Evolutionary conservation across 2,888 invertebrate species (phyloP).

Genomic region (Clistopyga incitator): DNA sequence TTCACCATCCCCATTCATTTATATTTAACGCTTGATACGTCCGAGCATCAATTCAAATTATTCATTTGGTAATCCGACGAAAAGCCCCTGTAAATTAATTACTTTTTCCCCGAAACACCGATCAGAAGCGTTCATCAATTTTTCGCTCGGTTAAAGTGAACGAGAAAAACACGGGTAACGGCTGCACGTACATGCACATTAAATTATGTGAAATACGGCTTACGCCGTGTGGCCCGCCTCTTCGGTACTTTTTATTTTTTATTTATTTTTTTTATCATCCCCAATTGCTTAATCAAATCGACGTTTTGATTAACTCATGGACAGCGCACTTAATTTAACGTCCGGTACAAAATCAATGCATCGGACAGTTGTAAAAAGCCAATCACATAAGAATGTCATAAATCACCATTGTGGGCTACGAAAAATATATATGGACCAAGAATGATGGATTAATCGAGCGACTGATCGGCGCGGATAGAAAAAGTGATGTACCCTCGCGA

Average conservation of each 20-base stretch:
- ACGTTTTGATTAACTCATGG: conserved; percentile 5
- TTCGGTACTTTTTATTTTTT: not conserved
- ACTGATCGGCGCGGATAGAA: not conserved
- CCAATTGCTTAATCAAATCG: conserved; percentile 25
- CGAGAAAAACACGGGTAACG: conserved; percentile 39
- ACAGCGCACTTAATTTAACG: too few relatives aligned
- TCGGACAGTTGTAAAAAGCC: too few relatives aligned
- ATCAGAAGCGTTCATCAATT: conserved; percentile 54
- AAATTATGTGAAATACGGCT: conserved; percentile 27
- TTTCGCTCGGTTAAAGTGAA: conserved; percentile 26
- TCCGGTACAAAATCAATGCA: too few relatives aligned
- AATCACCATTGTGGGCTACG: too few relatives aligned
- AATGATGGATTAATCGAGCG: not conserved
- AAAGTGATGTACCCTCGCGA: conserved; percentile 17
- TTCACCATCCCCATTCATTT: conserved; percentile 38
- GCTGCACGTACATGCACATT: conserved; percentile 15
- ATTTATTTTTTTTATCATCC: too few relatives aligned
- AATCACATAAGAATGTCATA: too few relatives aligned
- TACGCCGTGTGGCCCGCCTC: not conserved
- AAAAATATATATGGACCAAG: too few relatives aligned
- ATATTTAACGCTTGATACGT: conserved; percentile 57
- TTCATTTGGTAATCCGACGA: conserved; percentile 59
- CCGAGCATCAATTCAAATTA: conserved; percentile 55
- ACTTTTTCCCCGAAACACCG: conserved; percentile 40
- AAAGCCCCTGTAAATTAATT: conserved; percentile 61